Conservation (phyloP, 2,797 vertebrate species). For the Triplophysa yarkandensis region DNA sequence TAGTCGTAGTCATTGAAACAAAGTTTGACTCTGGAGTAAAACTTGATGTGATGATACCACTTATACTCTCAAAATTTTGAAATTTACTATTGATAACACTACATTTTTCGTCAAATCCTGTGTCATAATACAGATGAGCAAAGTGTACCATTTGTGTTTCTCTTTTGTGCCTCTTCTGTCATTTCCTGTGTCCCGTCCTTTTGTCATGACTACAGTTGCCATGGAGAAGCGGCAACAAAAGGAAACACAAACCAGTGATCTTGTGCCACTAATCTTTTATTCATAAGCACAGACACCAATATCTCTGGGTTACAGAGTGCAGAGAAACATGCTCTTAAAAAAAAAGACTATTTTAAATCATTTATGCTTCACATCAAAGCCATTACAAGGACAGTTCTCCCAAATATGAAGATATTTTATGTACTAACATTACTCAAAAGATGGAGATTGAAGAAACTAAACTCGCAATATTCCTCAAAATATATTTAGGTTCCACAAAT, state of each 20-base stretch:
- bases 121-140: neutral
- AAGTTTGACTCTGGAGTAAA: neutral
- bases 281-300: slow-evolving; percentile 65
- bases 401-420: too few relatives aligned
- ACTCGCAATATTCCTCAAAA: too few relatives aligned
- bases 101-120: neutral
- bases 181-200: slow-evolving; percentile 62
- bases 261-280: slow-evolving; percentile 77
- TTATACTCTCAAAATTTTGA: too few relatives aligned
- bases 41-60: too few relatives aligned
- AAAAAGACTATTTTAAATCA: neutral
- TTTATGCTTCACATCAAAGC: neutral
- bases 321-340: slow-evolving; percentile 23
- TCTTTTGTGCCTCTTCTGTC: slow-evolving; percentile 57
- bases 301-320: slow-evolving; percentile 42
- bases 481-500: too few relatives aligned
- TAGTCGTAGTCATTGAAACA: neutral
- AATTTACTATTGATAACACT: neutral
- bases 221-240: slow-evolving; percentile 67
- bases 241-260: slow-evolving; percentile 74
- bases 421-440: too few relatives aligned
- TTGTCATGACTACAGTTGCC: slow-evolving; percentile 79
- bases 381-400: too few relatives aligned
- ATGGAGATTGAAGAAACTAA: too few relatives aligned
- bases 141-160: slow-evolving; percentile 35